Percentiles rank a stretch among this genome's conserved stretches.
Conservation (phyloP, 2,113 vertebrate genomes). For the Carassius gibelio region DNA sequence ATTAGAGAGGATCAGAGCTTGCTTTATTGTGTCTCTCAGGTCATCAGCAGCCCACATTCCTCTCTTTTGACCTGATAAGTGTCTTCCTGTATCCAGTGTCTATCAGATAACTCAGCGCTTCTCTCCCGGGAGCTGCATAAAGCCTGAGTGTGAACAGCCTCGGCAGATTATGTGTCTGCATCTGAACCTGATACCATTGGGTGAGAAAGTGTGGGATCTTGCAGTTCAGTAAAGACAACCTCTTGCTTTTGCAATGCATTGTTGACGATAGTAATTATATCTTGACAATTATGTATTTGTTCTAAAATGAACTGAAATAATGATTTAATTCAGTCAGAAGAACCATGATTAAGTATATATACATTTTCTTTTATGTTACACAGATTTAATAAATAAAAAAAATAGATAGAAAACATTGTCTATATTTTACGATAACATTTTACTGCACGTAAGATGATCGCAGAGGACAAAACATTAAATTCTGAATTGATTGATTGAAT, state of each 20-base stretch:
- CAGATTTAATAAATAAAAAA: neutral
- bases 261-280: neutral
- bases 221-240: neutral
- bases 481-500: neutral
- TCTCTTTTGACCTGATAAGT: conserved; percentile 53
- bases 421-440: neutral
- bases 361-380: neutral
- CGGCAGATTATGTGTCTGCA: conserved; percentile 44
- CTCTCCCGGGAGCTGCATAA: conserved; percentile 47
- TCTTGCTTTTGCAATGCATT: conserved; percentile 10
- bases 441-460: neutral
- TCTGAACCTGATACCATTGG: conserved; percentile 47
- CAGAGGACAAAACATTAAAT: neutral
- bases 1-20: conserved; percentile 32
- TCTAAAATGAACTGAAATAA: neutral
- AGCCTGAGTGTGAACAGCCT: conserved; percentile 19
- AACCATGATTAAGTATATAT: neutral
- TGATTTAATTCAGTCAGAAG: neutral
- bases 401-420: neutral
- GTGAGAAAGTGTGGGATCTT: conserved; percentile 34
- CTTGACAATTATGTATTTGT: neutral
- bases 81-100: conserved; percentile 53
- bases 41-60: conserved; percentile 14
- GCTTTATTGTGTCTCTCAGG: conserved; percentile 20
- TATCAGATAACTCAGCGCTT: conserved; percentile 40